These are phyloP conservation scores for Scylla paramamosain DNA, from an alignment of 1,140 invertebrate species.

Conservation along the genomic window DNA sequence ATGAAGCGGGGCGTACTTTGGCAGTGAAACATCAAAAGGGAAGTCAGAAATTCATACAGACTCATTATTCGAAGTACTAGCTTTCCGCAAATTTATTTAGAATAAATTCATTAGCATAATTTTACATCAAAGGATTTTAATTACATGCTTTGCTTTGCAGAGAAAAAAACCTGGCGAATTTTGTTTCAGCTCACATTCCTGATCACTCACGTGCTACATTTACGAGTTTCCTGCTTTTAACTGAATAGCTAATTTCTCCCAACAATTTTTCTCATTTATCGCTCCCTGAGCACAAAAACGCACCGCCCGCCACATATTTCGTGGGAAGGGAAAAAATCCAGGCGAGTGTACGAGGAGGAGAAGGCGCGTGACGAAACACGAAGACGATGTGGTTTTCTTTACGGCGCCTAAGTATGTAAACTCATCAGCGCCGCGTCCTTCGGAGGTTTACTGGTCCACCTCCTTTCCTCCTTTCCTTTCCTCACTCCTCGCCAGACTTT, in stretches of 20 bases:
- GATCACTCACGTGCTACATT: background rate
- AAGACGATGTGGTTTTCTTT: background rate
- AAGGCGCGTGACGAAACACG: background rate
- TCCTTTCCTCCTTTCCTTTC: background rate
- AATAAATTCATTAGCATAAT: background rate
- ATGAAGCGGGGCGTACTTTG: background rate
- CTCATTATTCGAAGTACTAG: background rate
- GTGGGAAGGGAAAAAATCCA: background rate
- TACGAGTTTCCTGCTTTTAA: background rate
- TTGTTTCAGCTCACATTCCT: background rate
- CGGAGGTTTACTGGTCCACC: background rate
- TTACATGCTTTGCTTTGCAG: conserved; percentile 2
- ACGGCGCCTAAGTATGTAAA: background rate
- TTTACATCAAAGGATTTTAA: background rate
- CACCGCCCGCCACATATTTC: background rate
- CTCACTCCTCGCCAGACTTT: background rate
- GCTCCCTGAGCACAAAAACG: no score
- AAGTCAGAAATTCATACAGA: background rate
- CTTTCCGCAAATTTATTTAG: background rate
- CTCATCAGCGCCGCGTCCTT: background rate
- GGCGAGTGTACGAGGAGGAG: background rate
- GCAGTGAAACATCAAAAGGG: background rate
- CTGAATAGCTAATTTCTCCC: background rate
- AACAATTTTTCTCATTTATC: background rate
- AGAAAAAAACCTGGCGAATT: background rate